phyloP scores from a whole-genome alignment of 2,113 vertebrate species.

The Varanus salvator region DNA sequence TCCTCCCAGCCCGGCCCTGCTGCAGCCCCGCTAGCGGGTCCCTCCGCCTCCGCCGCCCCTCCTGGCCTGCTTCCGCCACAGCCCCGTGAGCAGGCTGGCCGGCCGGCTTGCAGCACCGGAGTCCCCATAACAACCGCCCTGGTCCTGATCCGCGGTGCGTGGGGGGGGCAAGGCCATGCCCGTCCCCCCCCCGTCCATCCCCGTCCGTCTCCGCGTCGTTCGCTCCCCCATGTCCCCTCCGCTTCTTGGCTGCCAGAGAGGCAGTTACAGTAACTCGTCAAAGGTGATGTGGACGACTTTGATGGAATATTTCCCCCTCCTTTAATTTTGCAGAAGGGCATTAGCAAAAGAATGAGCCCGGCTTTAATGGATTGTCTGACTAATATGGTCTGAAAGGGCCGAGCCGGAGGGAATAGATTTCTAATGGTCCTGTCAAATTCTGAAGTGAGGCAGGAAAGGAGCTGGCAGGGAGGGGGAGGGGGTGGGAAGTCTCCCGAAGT shows the following conservation, averaged over 20 bases:
- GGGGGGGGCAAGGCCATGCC: too few species aligned
- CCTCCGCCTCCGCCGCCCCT: too few species aligned
- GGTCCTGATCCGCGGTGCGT: neutral
- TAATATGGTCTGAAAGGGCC: constrained; percentile 55
- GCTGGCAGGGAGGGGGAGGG: neutral
- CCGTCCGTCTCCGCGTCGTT: neutral
- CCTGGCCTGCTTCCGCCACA: neutral
- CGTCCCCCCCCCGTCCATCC: too few species aligned
- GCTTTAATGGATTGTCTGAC: constrained; percentile 54
- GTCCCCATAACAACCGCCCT: constrained; percentile 1
- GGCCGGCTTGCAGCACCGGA: neutral
- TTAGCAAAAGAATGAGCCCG: neutral
- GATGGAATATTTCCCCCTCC: constrained; percentile 17
- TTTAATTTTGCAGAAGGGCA: constrained; percentile 22
- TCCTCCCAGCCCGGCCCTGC: neutral
- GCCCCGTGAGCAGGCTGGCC: neutral
- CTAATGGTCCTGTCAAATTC: constrained; percentile 55
- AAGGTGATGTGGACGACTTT: neutral
- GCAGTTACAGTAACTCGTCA: constrained; percentile 39
- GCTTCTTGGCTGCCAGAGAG: neutral
- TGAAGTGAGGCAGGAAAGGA: constrained; percentile 35
- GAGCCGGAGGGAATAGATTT: constrained; percentile 48
- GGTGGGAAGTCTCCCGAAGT: constrained; percentile 17
- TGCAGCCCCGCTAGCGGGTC: neutral
- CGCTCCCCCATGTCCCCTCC: neutral